phyloP scores from a whole-genome alignment of 1,140 invertebrate species.

The Pinna nobilis region DNA sequence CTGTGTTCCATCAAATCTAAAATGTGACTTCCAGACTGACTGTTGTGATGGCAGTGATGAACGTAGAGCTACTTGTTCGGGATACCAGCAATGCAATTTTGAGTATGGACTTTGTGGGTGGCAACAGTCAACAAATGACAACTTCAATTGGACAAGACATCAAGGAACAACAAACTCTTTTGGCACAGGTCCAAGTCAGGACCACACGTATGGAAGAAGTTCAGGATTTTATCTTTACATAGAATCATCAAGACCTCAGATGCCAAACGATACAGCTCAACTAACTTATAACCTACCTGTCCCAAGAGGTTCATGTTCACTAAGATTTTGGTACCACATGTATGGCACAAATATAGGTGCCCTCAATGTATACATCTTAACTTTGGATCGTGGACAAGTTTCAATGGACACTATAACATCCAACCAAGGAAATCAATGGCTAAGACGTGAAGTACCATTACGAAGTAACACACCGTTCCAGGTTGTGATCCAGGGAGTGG shows the following conservation, averaged over 20 bases:
- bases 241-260: constrained; percentile 61
- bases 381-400: constrained; percentile 33
- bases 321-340: constrained; percentile 85
- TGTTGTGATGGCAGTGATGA: constrained; percentile 70
- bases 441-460: constrained; percentile 46
- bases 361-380: constrained; percentile 58
- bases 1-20: constrained; percentile 53
- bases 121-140: constrained; percentile 60
- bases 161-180: constrained; percentile 53
- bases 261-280: constrained; percentile 59
- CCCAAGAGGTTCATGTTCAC: constrained; percentile 47
- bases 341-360: constrained; percentile 77
- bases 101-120: constrained; percentile 63
- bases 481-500: constrained; percentile 77
- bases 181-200: constrained; percentile 61
- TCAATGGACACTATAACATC: constrained; percentile 42
- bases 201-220: constrained; percentile 61
- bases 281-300: constrained; percentile 39
- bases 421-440: constrained; percentile 62
- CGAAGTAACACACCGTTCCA: constrained; percentile 45
- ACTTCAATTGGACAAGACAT: constrained; percentile 67
- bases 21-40: constrained; percentile 65
- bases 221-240: constrained; percentile 67
- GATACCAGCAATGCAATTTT: constrained; percentile 63
- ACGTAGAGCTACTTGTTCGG: constrained; percentile 38